Conservation (phyloP, 2,888 invertebrate genomes). For the Conomelus anceps region DNA sequence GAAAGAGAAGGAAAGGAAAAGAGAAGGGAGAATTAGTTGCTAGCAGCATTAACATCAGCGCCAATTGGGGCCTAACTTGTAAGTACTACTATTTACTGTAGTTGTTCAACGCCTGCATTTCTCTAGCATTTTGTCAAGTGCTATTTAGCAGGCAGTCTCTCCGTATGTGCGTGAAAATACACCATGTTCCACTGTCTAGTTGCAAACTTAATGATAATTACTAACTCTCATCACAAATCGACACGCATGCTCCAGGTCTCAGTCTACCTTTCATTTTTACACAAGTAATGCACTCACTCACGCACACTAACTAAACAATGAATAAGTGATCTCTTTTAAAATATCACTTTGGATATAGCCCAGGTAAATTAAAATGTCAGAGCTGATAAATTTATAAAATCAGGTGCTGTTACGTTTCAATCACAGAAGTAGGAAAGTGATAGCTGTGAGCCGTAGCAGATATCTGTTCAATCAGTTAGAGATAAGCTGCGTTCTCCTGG, state of each 20-base stretch:
- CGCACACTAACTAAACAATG: neutral
- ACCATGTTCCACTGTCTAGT: neutral
- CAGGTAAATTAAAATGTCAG: too few species aligned
- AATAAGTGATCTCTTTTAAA: neutral
- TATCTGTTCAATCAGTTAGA: too few species aligned
- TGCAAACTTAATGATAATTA: neutral
- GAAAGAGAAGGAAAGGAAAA: neutral
- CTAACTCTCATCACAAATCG: neutral
- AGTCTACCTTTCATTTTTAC: too few species aligned
- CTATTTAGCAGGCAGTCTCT: neutral
- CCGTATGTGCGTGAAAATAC: neutral
- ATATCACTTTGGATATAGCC: neutral
- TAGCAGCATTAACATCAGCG: neutral
- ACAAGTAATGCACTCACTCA: too few species aligned
- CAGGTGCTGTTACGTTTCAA: too few species aligned
- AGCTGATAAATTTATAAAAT: too few species aligned
- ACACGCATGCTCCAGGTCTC: neutral
- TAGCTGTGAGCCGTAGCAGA: too few species aligned
- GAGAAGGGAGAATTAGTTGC: too few species aligned
- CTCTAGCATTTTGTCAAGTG: neutral
- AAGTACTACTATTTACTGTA: neutral
- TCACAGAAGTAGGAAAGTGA: too few species aligned
- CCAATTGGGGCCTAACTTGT: neutral
- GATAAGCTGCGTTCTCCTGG: too few species aligned
- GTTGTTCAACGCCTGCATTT: neutral